These are phyloP conservation scores for Poecilus cupreus DNA, from an alignment of 2,888 invertebrate species.

Conservation along the genomic window DNA sequence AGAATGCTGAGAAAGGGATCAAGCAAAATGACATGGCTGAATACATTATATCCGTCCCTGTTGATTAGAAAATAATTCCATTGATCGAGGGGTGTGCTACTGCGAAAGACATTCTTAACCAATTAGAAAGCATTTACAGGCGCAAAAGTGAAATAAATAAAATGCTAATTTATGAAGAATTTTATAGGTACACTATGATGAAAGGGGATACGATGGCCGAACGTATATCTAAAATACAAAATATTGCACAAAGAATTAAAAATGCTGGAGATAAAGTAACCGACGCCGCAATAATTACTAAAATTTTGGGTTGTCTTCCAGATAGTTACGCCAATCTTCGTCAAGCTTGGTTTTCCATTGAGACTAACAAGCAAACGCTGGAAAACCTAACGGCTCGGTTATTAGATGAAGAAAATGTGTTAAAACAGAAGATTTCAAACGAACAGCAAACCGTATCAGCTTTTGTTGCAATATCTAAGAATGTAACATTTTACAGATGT, in stretches of 20 bases:
- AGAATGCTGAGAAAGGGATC: background rate
- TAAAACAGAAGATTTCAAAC: background rate
- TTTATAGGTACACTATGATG: too few relatives aligned
- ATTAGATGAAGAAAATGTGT: conserved; percentile 31
- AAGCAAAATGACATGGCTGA: conserved; percentile 14
- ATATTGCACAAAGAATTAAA: conserved; percentile 25
- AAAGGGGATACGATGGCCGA: conserved; percentile 33
- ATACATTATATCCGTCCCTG: conserved; percentile 11
- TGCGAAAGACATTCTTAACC: background rate
- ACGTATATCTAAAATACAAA: conserved; percentile 17
- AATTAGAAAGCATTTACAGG: too few relatives aligned
- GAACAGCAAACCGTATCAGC: background rate
- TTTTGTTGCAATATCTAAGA: conserved; percentile 12
- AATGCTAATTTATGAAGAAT: too few relatives aligned
- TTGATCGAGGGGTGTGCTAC: conserved; percentile 7
- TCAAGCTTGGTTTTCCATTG: conserved; percentile 17
- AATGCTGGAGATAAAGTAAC: conserved; percentile 10
- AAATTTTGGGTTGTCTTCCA: background rate
- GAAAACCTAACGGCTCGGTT: conserved; percentile 30
- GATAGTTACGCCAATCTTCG: background rate
- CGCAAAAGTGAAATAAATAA: too few relatives aligned
- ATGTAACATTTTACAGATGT: conserved; percentile 19
- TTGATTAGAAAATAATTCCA: conserved; percentile 5
- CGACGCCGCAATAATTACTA: conserved; percentile 12
- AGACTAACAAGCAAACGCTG: conserved; percentile 15